Evolutionary conservation across 2,113 vertebrate species (phyloP).

Genomic region (Sander lucioperca): DNA sequence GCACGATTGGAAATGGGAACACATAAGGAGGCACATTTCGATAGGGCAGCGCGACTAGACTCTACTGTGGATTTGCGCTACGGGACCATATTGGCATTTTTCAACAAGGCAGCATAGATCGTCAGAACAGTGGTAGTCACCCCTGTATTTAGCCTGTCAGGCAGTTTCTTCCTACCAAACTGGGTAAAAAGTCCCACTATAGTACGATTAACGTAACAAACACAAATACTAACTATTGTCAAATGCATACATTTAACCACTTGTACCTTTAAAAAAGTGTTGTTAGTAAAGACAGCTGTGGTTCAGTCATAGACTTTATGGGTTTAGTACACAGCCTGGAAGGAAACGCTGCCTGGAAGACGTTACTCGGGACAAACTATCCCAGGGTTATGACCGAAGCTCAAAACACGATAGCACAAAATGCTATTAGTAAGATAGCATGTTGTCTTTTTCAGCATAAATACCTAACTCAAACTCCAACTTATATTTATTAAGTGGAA

Average conservation of each 20-base stretch:
- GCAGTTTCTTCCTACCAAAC: accelerated
- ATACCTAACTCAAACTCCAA: accelerated
- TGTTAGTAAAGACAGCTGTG: accelerated
- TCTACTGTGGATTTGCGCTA: too few species aligned
- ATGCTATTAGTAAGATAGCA: too few species aligned
- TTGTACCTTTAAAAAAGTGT: not conserved
- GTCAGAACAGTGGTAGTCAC: too few species aligned
- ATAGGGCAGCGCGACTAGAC: too few species aligned
- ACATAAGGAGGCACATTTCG: too few species aligned
- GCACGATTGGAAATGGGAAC: too few species aligned
- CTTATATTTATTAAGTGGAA: not conserved
- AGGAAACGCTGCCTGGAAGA: not conserved
- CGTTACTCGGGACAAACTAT: accelerated
- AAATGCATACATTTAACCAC: too few species aligned
- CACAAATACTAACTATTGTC: accelerated
- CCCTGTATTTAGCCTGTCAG: not conserved
- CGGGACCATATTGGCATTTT: too few species aligned
- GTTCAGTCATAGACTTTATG: too few species aligned
- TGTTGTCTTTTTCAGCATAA: not conserved
- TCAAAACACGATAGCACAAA: not conserved
- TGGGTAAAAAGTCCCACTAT: accelerated
- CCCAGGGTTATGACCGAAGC: too few species aligned
- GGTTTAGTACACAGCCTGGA: not conserved
- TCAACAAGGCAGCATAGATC: too few species aligned
- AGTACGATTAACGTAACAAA: not conserved